Conservation (phyloP, 2,113 vertebrate species). For the Pogonocichla stellata region DNA sequence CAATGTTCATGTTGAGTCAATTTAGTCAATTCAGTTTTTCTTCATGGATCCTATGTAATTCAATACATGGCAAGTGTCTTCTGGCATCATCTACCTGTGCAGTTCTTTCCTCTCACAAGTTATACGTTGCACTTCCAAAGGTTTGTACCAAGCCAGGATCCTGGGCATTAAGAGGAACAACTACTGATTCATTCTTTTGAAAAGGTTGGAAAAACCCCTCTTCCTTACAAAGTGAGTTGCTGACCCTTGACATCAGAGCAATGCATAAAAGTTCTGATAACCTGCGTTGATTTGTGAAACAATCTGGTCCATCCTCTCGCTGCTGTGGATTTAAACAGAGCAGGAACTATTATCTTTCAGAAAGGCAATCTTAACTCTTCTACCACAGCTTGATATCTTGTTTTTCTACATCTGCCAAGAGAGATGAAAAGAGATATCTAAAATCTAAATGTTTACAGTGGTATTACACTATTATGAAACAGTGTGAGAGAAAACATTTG, state of each 20-base stretch:
- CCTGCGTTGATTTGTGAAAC: not conserved
- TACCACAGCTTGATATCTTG: not conserved
- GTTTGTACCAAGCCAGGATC: not conserved
- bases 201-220: not conserved
- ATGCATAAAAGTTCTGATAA: not conserved
- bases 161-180: not conserved
- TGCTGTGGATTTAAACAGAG: not conserved
- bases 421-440: not conserved
- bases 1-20: not conserved
- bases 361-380: not conserved
- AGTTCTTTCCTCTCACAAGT: not conserved
- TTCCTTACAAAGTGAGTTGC: not conserved
- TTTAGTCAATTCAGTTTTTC: not conserved
- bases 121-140: not conserved
- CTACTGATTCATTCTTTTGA: not conserved
- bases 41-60: not conserved
- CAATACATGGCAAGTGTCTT: not conserved
- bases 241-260: not conserved
- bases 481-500: not conserved
- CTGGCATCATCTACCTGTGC: not conserved
- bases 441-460: not conserved
- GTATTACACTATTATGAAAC: not conserved
- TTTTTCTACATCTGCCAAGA: not conserved
- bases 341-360: not conserved
- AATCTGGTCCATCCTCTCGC: not conserved